These are phyloP conservation scores for Sciaenops ocellatus DNA, from an alignment of 2,797 vertebrate genomes.

Conservation along the genomic window DNA sequence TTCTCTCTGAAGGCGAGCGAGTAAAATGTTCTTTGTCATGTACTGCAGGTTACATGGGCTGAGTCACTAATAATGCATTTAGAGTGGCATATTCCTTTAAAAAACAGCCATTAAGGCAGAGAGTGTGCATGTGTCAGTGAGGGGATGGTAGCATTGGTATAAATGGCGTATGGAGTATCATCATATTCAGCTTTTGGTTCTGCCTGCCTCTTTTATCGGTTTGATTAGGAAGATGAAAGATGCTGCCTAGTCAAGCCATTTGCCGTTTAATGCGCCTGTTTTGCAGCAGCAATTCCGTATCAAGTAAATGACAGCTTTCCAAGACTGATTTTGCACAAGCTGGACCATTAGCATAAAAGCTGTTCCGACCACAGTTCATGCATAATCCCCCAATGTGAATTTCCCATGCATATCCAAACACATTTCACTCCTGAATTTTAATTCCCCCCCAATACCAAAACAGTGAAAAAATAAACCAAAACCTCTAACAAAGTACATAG, in stretches of 20 bases:
- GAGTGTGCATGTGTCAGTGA: not conserved
- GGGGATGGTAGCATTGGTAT: not conserved
- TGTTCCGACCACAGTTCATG: conserved; percentile 53
- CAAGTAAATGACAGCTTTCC: conserved; percentile 67
- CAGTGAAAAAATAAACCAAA: conserved; percentile 52
- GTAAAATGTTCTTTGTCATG: not conserved
- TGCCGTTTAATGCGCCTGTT: conserved; percentile 53
- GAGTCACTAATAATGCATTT: not conserved
- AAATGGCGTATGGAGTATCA: conserved; percentile 29
- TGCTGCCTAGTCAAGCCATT: conserved; percentile 56
- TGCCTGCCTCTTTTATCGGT: conserved; percentile 43
- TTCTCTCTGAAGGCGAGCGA: not conserved
- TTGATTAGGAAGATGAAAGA: conserved; percentile 67
- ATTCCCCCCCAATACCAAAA: conserved; percentile 47
- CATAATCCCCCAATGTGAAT: conserved; percentile 61
- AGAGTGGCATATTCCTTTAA: conserved; percentile 3
- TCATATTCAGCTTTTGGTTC: conserved; percentile 55
- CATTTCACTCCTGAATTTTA: conserved; percentile 51
- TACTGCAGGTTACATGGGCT: conserved; percentile 5
- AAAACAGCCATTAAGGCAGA: conserved; percentile 12
- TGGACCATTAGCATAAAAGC: conserved; percentile 75
- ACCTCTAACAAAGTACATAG: conserved; percentile 63
- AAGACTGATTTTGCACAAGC: conserved; percentile 62
- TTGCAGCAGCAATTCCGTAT: conserved; percentile 51
- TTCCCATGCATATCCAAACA: conserved; percentile 66